These are phyloP conservation scores for Gyrodactylus bullatarudis DNA, from an alignment of 1,140 invertebrate genomes.

Conservation along the genomic window DNA sequence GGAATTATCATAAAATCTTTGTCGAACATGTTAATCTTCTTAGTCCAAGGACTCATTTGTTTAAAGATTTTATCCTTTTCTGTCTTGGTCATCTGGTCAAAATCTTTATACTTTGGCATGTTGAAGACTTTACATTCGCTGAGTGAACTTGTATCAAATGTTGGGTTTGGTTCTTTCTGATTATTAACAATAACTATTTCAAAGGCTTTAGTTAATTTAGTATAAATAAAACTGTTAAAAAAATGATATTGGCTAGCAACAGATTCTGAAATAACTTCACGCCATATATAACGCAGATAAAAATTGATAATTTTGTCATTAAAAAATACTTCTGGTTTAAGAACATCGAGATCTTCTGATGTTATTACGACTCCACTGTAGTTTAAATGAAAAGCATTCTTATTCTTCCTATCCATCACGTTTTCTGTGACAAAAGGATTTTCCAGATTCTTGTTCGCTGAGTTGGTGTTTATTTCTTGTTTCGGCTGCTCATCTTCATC, in stretches of 20 bases:
- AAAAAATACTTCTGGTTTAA: background rate
- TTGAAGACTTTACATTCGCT: background rate
- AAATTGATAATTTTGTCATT: background rate
- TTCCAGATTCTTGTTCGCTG: background rate
- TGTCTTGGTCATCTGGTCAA: background rate
- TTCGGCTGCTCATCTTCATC: background rate
- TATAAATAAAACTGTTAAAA: background rate
- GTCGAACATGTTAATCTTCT: slow-evolving; percentile 67
- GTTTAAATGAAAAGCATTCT: background rate
- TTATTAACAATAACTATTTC: background rate
- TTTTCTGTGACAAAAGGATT: background rate
- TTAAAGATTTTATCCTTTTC: background rate
- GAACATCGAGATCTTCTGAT: background rate
- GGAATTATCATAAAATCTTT: slow-evolving; percentile 86
- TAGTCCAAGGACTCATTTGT: slow-evolving; percentile 37
- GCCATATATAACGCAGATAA: background rate
- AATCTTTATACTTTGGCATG: background rate
- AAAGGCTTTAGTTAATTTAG: background rate
- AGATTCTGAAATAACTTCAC: background rate
- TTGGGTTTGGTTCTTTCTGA: background rate
- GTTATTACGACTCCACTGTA: background rate
- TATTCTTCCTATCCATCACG: background rate
- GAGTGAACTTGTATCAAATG: background rate
- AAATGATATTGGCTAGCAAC: background rate
- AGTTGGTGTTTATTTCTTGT: background rate